Base-by-base conservation (phyloP, 2,797 vertebrate species). In the Streptopelia turtur region DNA sequence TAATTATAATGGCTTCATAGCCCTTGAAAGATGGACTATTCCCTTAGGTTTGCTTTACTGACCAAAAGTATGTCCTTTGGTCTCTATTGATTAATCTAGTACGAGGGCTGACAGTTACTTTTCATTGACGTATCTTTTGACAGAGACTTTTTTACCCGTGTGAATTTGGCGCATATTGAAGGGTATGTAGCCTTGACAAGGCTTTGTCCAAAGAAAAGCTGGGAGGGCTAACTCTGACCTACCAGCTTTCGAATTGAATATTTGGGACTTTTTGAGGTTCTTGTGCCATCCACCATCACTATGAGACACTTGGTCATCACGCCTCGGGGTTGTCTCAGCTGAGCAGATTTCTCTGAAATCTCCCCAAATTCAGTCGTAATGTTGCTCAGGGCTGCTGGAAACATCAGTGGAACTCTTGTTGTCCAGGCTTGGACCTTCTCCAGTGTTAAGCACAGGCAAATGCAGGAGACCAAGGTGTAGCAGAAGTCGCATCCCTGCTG, bases 371-470 rank as follows among this genome's bases (percentile, higher is more conserved):
- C 30, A 25, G 47, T 1, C 1, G 25, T 59, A 37, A 14, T 0
- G 2, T 56, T 66, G n/a, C 21, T 7, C 37, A 60, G 64, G 37
- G 45, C 52, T 0, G 0, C 63, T 90, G 50, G 75, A 64, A 88
- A 65, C 57, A 77, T 35, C 35, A 57, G 31, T 37, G n/a, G 23
- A 66, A 76, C 47, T 65, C 37, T 13, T 55, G 15, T 82, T 87
- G 33, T 3, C 30, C 16, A 30, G 37, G 35, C n/a, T 88, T 0
- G 0, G 3, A 6, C 8, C 3, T 70, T 70, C 14, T 66, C 35
- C 1, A 0, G n/a, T 2, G 0, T 8, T 57, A 25, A 13, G 3
- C 11, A 8, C 6, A n/a, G 57, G 31, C 16, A 39, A 82, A 83
- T 33, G 31, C 55, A 55, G 30, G 64, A 77, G 43, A 80, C 21